Evolutionary conservation across 2,113 vertebrate species (phyloP).

Genomic region (Nycticebus coucang): DNA sequence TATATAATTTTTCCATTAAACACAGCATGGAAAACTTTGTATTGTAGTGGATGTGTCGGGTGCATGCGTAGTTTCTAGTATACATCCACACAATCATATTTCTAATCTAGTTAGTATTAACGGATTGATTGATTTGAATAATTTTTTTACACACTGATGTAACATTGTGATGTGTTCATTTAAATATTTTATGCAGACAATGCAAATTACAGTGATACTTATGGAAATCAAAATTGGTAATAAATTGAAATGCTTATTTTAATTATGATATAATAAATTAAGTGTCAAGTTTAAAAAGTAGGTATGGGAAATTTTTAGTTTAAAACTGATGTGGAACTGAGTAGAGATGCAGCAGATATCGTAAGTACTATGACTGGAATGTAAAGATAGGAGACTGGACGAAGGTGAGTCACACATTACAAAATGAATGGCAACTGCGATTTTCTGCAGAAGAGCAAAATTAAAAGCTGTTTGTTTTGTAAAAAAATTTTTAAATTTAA

Average conservation of each 20-base stretch:
- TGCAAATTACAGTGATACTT: neutral
- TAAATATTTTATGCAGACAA: neutral
- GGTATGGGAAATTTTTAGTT: neutral
- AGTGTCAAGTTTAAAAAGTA: neutral
- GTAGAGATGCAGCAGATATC: neutral
- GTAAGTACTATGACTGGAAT: neutral
- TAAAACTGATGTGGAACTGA: neutral
- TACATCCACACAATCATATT: neutral
- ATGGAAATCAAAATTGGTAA: neutral
- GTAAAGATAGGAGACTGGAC: neutral
- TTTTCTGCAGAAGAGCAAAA: neutral
- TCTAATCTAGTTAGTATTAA: neutral
- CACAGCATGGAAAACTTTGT: neutral
- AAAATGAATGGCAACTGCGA: neutral
- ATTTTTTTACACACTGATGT: neutral
- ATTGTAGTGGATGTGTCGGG: neutral
- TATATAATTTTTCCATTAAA: neutral
- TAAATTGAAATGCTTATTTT: constrained; percentile 23
- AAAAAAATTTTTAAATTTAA: neutral
- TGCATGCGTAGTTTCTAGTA: neutral
- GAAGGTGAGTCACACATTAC: neutral
- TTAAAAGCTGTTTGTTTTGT: neutral
- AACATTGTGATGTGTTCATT: neutral
- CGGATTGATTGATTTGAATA: neutral
- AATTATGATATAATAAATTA: neutral